Percentiles rank a stretch among this genome's conserved stretches.
Evolutionary conservation across 2,888 invertebrate species (phyloP).

Genomic region (Andrena dorsata): DNA sequence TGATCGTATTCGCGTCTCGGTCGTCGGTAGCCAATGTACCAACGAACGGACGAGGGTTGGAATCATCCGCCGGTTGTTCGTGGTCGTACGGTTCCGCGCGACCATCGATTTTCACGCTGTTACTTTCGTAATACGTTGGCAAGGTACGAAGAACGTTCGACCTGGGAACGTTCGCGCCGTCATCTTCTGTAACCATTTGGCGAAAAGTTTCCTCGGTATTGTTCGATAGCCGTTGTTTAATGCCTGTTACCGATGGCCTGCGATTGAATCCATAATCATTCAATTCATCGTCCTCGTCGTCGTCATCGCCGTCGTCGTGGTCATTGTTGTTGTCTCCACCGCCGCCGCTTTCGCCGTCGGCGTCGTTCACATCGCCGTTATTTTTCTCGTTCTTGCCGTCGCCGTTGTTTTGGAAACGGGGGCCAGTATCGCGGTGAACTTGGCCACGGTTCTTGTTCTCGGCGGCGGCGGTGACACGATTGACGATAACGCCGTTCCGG

Average conservation of each 20-base stretch:
- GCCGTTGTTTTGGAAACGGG: slow-evolving; percentile 90
- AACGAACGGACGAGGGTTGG: slow-evolving; percentile 34
- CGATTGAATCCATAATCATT: slow-evolving; percentile 96
- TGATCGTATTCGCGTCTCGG: slow-evolving; percentile 78
- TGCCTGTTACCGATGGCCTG: slow-evolving; percentile 95
- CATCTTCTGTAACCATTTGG: slow-evolving; percentile 87
- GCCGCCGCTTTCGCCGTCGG: slow-evolving; percentile 84
- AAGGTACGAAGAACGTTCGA: slow-evolving; percentile 70
- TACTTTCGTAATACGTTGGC: slow-evolving; percentile 67
- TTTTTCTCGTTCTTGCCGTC: slow-evolving; percentile 88
- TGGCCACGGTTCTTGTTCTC: slow-evolving; percentile 92
- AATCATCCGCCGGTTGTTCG: slow-evolving; percentile 21
- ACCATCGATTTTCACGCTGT: slow-evolving; percentile 57
- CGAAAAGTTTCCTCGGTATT: slow-evolving; percentile 93
- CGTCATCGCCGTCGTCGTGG: slow-evolving; percentile 83
- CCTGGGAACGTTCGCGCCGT: slow-evolving; percentile 56
- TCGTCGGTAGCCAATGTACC: slow-evolving; percentile 48
- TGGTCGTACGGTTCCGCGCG: slow-evolving; percentile 51
- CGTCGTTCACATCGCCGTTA: slow-evolving; percentile 94
- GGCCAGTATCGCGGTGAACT: slow-evolving; percentile 1
- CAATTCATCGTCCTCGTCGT: slow-evolving; percentile 96
- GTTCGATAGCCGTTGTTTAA: slow-evolving; percentile 93
- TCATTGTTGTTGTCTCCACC: slow-evolving; percentile 47
- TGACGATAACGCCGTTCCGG: slow-evolving; percentile 93
- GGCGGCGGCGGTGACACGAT: slow-evolving; percentile 88